These are phyloP conservation scores for Clivina fossor DNA, from an alignment of 2,888 invertebrate genomes.

Conservation along the genomic window DNA sequence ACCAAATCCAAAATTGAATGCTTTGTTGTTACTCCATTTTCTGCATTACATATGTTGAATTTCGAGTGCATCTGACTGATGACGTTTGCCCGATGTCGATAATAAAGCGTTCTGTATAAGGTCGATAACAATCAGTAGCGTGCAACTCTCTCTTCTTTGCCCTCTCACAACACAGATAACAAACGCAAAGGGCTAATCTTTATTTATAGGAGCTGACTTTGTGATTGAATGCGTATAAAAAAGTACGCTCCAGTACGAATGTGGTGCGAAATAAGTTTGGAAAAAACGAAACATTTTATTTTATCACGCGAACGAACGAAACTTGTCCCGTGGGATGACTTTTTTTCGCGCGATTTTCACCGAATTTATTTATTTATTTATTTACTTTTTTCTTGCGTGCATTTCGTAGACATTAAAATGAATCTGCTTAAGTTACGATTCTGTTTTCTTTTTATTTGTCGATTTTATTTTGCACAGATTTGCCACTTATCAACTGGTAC, in stretches of 20 bases:
- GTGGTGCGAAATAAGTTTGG: constrained; percentile 30
- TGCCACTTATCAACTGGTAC: no score
- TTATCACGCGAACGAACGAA: constrained; percentile 29
- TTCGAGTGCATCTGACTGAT: constrained; percentile 1
- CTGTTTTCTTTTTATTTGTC: no score
- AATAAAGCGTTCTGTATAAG: constrained; percentile 12
- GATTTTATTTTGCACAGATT: constrained; percentile 14
- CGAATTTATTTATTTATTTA: constrained; percentile 21
- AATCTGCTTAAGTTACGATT: constrained; percentile 19
- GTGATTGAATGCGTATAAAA: constrained; percentile 34
- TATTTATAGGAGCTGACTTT: constrained; percentile 34
- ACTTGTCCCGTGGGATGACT: constrained; percentile 24
- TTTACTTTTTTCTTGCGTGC: background rate
- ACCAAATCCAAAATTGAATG: no score
- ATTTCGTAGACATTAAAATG: constrained; percentile 14
- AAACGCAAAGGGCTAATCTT: constrained; percentile 34
- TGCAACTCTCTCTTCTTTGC: constrained; percentile 5
- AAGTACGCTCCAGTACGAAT: no score
- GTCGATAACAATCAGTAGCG: constrained; percentile 30
- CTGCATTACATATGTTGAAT: no score
- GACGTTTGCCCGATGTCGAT: constrained; percentile 12
- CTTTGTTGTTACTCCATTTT: no score
- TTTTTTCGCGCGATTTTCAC: constrained; percentile 14
- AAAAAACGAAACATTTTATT: constrained; percentile 34
- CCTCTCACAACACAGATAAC: constrained; percentile 25